These are phyloP conservation scores for Siniperca chuatsi DNA, from an alignment of 2,113 vertebrate species.

Conservation along the genomic window DNA sequence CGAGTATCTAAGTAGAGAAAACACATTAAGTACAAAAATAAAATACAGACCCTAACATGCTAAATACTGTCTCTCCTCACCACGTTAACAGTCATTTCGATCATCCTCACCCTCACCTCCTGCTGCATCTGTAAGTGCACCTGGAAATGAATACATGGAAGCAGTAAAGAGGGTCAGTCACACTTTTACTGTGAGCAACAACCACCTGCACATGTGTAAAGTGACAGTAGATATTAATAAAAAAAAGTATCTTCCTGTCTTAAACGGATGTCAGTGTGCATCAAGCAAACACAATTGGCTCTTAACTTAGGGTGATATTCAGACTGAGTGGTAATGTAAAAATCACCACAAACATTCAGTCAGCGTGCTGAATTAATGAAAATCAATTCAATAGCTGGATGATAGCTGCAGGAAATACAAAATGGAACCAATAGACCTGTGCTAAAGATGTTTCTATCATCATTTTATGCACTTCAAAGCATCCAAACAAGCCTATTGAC, in stretches of 20 bases:
- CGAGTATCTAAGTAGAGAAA: no score
- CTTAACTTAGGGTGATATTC: not conserved
- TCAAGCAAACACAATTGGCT: not conserved
- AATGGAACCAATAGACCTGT: not conserved
- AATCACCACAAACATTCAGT: not conserved
- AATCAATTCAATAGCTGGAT: slow-evolving; percentile 14
- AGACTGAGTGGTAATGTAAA: not conserved
- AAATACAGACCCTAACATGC: not conserved
- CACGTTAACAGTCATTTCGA: slow-evolving; percentile 9
- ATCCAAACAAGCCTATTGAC: slow-evolving; percentile 24
- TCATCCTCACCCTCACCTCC: slow-evolving; percentile 34
- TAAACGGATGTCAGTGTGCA: not conserved
- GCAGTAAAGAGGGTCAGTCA: not conserved
- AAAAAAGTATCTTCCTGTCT: not conserved
- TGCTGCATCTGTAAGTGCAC: slow-evolving; percentile 44
- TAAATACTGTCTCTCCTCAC: slow-evolving; percentile 24
- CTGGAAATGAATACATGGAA: slow-evolving; percentile 24
- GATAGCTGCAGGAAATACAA: slow-evolving; percentile 6
- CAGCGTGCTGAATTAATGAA: not conserved
- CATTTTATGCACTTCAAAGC: not conserved
- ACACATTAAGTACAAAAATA: not conserved
- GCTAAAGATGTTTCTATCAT: not conserved
- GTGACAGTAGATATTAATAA: not conserved
- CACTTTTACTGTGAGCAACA: not conserved
- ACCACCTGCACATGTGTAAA: not conserved